Base-by-base conservation (phyloP, 2,113 vertebrate species). In the Corythaixoides concolor region DNA sequence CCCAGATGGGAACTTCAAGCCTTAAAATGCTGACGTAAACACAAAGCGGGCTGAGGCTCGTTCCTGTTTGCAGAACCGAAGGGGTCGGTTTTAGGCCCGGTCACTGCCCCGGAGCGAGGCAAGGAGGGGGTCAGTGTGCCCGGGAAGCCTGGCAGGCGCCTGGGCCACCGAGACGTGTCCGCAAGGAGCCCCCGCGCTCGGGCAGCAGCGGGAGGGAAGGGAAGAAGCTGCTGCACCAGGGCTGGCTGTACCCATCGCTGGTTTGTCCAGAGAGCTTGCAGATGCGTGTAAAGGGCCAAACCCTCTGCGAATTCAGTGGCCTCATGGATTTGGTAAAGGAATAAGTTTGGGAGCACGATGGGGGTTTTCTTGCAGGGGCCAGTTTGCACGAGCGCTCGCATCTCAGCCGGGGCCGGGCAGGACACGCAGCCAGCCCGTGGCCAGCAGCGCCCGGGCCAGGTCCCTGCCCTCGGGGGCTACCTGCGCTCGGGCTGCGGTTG, bases 111-210 rank as follows among this genome's bases (percentile, higher is more conserved):
- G 8, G 30, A 8, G 24, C 0, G 8, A 22, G 52, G 53, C 14
- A 11, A 39, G 23, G 18, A 35, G 30, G 15, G 26, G 16, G 37
- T 10, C 0, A n/a, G 0, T 41, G 41, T 41, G 41, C 41, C 21
- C 0, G 3, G 14, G 45, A 37, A 56, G 14, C 41, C 64, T 7
- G 26, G 33, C 26, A 26, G 55, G 64, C 49, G 49, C 35, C 30
- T 3, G 21, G n/a, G 17, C 11, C 21, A 41, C 12, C 1, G 10
- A 70, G 18, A 15, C 1, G 3, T 1, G 3, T 4, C 43, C 28
- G 7, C 27, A 11, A 6, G 9, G 15, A 17, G 19, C 37, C 37
- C 15, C 28, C 4, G 2, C 4, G 28, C 68, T 33, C 5, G 2
- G 52, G 30, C 35, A 39, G 47, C 26, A 3, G 32, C 20, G 5